Conservation (phyloP, 2,113 vertebrate genomes). For the Tylochromis polylepis region DNA sequence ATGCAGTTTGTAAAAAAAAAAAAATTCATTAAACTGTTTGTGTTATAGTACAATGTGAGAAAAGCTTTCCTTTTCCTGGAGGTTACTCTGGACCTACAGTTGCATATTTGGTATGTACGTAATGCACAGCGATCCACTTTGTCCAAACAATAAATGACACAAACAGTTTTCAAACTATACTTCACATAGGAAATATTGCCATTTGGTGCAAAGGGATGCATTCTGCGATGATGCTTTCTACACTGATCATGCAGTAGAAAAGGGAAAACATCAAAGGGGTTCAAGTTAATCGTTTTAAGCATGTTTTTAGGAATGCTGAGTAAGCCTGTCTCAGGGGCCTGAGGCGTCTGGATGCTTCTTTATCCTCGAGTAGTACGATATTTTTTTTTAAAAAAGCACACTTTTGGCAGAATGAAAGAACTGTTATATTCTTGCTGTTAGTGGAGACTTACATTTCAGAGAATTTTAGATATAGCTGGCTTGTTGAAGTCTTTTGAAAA, state of each 20-base stretch:
- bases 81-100: background rate
- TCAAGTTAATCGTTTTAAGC: rapidly evolving
- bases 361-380: background rate
- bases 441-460: background rate
- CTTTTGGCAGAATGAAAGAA: rapidly evolving
- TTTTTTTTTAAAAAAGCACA: background rate
- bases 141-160: background rate
- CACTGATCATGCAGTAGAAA: background rate
- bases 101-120: rapidly evolving
- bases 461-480: background rate
- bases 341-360: background rate
- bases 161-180: background rate
- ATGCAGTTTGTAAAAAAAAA: rapidly evolving
- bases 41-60: background rate
- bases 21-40: background rate
- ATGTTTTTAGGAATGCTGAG: background rate
- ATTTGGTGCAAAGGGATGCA: background rate
- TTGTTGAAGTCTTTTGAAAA: background rate
- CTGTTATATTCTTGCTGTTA: background rate
- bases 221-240: background rate
- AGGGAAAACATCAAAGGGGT: background rate
- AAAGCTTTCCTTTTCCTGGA: background rate
- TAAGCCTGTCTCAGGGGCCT: background rate
- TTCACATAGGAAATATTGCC: background rate
- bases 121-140: background rate